Conservation (phyloP, 2,888 invertebrate species). For the Nemapogon koenigi region DNA sequence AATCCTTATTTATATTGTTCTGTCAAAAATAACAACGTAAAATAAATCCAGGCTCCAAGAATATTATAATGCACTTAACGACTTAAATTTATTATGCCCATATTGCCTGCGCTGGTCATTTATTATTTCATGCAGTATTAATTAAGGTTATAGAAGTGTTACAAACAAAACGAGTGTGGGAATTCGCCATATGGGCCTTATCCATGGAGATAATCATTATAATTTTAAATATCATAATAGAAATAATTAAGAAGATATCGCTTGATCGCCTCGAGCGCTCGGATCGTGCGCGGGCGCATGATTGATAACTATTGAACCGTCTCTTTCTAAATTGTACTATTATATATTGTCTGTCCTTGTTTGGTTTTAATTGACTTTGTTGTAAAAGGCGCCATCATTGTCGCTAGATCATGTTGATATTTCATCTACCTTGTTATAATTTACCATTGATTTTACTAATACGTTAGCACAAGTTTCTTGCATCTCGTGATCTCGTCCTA, state of each 20-base stretch:
- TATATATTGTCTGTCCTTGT: constrained; percentile 26
- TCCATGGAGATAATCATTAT: constrained; percentile 43
- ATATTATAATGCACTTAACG: constrained; percentile 21
- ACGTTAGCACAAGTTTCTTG: too few relatives aligned
- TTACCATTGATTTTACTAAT: too few relatives aligned
- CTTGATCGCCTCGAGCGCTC: constrained; percentile 47
- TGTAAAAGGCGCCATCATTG: constrained; percentile 54
- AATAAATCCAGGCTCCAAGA: constrained; percentile 17
- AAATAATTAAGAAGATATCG: constrained; percentile 59
- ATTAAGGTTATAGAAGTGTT: constrained; percentile 30
- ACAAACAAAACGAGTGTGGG: constrained; percentile 36
- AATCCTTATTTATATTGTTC: too few relatives aligned
- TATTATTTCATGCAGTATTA: constrained; percentile 23
- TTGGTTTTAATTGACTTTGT: constrained; percentile 51
- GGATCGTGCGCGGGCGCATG: constrained; percentile 54
- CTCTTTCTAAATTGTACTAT: constrained; percentile 24
- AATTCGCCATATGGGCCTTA: constrained; percentile 41
- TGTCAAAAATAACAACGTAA: constrained; percentile 15
- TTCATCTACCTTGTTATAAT: constrained; percentile 16
- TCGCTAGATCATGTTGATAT: constrained; percentile 49
- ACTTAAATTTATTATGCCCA: constrained; percentile 21
- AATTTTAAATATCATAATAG: constrained; percentile 62
- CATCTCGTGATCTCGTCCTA: too few relatives aligned
- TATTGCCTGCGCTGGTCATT: constrained; percentile 21
- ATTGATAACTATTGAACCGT: constrained; percentile 48